Percentiles rank a stretch among this genome's conserved stretches.
Evolutionary conservation across 1,140 invertebrate species (phyloP).

Genomic region (Tyrophagus putrescentiae): DNA sequence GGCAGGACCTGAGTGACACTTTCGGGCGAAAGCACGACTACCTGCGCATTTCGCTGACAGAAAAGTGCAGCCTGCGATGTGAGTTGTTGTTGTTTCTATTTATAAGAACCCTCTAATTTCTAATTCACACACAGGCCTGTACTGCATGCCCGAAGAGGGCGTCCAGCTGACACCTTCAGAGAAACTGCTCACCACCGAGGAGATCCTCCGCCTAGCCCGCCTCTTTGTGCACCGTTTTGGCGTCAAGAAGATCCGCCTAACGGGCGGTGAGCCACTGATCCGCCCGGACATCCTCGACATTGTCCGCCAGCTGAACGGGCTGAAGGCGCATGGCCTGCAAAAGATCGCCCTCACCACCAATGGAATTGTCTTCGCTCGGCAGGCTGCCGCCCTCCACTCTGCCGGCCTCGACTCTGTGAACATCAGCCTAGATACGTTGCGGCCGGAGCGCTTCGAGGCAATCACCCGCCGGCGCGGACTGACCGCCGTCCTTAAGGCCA

Average conservation of each 20-base stretch:
- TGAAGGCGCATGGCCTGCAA: conserved; percentile 47
- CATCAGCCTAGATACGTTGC: conserved; percentile 82
- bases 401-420: conserved; percentile 62
- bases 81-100: conserved; percentile 38
- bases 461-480: conserved; percentile 69
- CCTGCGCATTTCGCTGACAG: conserved; percentile 83
- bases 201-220: conserved; percentile 60
- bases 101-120: no score
- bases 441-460: conserved; percentile 65
- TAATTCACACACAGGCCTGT: conserved; percentile 52
- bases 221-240: conserved; percentile 71
- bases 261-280: conserved; percentile 90
- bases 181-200: conserved; percentile 60
- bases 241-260: conserved; percentile 79
- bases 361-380: conserved; percentile 65
- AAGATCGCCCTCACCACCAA: conserved; percentile 88
- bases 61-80: conserved; percentile 92
- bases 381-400: conserved; percentile 54
- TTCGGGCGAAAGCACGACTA: conserved; percentile 82
- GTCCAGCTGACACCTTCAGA: conserved; percentile 58
- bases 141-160: conserved; percentile 93
- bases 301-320: conserved; percentile 48
- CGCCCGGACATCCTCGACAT: conserved; percentile 68
- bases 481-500: conserved; percentile 63
- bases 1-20: conserved; percentile 60